Base-by-base conservation (phyloP, 2,113 vertebrate genomes). In the Lepus americanus region DNA sequence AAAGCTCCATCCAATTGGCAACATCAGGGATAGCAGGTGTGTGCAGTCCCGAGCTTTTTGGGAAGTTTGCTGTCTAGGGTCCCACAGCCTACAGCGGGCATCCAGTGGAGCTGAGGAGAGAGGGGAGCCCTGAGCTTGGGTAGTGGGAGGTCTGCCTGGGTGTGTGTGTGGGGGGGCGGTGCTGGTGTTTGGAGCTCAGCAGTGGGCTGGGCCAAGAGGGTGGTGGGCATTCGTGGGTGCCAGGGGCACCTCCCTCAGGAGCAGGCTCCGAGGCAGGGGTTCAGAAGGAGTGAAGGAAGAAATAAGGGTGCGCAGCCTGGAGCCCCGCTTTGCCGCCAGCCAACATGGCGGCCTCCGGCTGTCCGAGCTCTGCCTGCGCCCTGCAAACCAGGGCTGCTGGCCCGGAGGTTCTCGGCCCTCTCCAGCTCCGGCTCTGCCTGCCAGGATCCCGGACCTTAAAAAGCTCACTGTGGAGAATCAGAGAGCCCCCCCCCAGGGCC, bases 251-350 rank as follows among this genome's bases (percentile, higher is more conserved):
- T n/a, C 29, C 67, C 6, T 9, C 9, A 53, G 67, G 55, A 17
- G 29, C 9, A 11, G 72, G 17, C 33, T 9, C 79, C 20, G 5
- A 16, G 9, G 31, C 0, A 6, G 39, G 16, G 4, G 49, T 8
- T 17, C 6, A 29, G 17, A 23, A 19, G 27, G 4, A 0, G 17
- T 3, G 5, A 72, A 53, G 61, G 49, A 66, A n/a, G 2, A 2
- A 25, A 17, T 0, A 2, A 0, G 0, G 14, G 14, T 39, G 7
- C 36, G 25, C 12, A 36, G 36, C 53, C 64, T 8, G 12, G 33
- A 6, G 11, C 36, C 31, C 69, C 14, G 66, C 16, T 27, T 31
- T n/a, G 70, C 31, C 29, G 4, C 22, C 31, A 7, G 61, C 66
- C 72, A n/a, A 49, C 14, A 9, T 1, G 10, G 82, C 2, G 1